Base-by-base conservation (phyloP, 2,888 invertebrate genomes). In the Acanthopleura granulata region DNA sequence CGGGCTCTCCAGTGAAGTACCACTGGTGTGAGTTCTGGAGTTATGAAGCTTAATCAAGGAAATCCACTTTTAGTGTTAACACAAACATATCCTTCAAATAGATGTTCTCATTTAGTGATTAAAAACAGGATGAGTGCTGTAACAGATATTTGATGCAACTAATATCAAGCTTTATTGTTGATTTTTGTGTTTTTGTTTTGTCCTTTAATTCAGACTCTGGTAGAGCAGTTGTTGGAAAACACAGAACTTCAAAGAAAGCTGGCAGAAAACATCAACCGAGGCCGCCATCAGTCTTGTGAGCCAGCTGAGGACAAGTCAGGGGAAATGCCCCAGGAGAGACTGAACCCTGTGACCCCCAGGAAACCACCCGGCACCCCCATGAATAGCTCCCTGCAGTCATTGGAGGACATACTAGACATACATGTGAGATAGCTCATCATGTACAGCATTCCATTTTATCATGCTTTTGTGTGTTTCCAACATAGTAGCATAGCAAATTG, bases 221-320 rank as follows among this genome's bases (percentile, higher is more conserved):
- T 84, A 72, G 80, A 83, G 71, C 79, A 82, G 69, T 77, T 86
- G 11, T 74, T 86, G 27, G 79, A 79, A 49, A 81, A 84, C 72
- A 79, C 79, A 18, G 74, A 78, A 18, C 79, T 86, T 15, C 83
- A 81, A 72, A 80, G 84, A 72, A 81, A 79, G 70, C 75, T 86
- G 29, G 85, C 85, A 27, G 84, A 84, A 73, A 84, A 82, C 40
- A 85, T 84, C 78, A 86, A 85, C 75, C 78, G 73, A 40, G 62
- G 72, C 40, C 57, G 16, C 15, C 69, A 69, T 69, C 27, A 74
- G 61, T 27, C 69, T 16, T 1, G 51, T 18, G 50, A 73, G 40
- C 29, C 51, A 73, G 18, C 75, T 75, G 25, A 76, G 75, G 27
- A 61, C 66, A 30, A 75, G 75, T 72, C 75, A n/a, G 73, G 75